A percentile compares a stretch with the other conserved stretches of the same genome.
These are phyloP conservation scores for Natrix natrix DNA, from an alignment of 2,797 vertebrate species.

Conservation along the genomic window DNA sequence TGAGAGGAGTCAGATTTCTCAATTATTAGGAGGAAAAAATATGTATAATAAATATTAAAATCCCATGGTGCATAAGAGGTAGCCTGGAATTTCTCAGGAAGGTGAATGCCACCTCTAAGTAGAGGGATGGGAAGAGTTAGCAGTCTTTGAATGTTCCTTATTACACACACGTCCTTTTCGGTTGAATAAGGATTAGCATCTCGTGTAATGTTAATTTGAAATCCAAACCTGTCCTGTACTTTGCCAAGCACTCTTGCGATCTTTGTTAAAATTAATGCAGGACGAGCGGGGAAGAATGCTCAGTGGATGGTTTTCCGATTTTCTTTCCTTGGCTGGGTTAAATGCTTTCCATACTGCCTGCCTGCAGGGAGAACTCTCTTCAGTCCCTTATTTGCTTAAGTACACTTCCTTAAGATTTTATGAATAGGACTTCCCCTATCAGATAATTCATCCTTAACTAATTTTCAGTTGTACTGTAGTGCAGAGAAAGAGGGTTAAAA, in stretches of 20 bases:
- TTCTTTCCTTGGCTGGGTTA: neutral
- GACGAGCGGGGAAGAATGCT: neutral
- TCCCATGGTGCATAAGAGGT: neutral
- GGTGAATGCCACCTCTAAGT: neutral
- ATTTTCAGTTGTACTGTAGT: slow-evolving; percentile 45
- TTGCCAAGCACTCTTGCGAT: neutral
- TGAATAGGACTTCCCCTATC: slow-evolving; percentile 32
- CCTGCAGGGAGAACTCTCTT: neutral
- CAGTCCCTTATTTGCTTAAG: slow-evolving; percentile 24
- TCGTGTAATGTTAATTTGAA: neutral
- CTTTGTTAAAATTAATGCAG: neutral
- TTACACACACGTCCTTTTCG: neutral
- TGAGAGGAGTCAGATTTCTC: no score
- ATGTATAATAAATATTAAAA: neutral
- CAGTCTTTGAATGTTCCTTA: neutral
- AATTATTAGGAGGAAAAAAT: neutral
- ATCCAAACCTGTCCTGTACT: neutral
- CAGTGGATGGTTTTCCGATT: neutral
- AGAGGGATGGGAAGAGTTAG: neutral
- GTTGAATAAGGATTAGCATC: neutral
- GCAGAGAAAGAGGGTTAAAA: slow-evolving; percentile 34
- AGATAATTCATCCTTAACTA: slow-evolving; percentile 42
- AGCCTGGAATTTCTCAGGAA: no score
- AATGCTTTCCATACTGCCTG: slow-evolving; percentile 16
- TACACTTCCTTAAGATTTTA: slow-evolving; percentile 30